Evolutionary conservation across 2,888 invertebrate genomes (phyloP), one percentile per base, ranked within the genome.

Genomic region (Colletes collaris): DNA sequence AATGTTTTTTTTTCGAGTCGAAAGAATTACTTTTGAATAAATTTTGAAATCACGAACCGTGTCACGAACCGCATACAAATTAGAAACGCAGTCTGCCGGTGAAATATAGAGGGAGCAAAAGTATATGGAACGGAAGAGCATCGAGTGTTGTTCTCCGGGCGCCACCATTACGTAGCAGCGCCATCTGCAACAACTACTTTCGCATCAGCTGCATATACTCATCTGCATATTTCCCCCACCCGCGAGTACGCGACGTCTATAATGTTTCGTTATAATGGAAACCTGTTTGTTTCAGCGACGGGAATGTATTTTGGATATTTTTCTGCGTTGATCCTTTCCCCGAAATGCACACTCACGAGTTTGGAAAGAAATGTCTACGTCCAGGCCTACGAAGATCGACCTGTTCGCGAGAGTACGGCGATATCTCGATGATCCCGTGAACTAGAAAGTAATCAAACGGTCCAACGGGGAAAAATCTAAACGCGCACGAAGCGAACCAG

Each of bases 401-500:
- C 52, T 27, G 37, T n/a, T 13, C 55, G 27, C 50, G 59, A 62
- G n/a, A 64, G 52, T 52, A 70, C 66, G 50, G 27, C 6, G 52
- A 55, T 69, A 65, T 80, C 70, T 72, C 76, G 76, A 82, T 82
- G 70, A 67, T 72, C 73, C 58, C 59, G 66, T 66, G 71, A 78
- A 80, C 80, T 82, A 67, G 80, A 71, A 78, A 82, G 82, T 78
- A 77, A 84, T 77, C 83, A 52, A 56, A 60, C 10, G 71, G 46
- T 64, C 19, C 35, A 53, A 35, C 16, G 71, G 71, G 56, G 19
- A 69, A 56, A 67, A 63, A 64, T 46, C 56, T 55, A 59, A 35
- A 27, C 27, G 50, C 67, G 35, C 27, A 60, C 60, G 59, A 73
- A 49, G 46, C 19, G 13, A 52, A 62, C 59, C 37, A 27, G 5